These are phyloP conservation scores for Sebastolobus altivelis DNA, from an alignment of 2,797 vertebrate species.

Conservation along the genomic window DNA sequence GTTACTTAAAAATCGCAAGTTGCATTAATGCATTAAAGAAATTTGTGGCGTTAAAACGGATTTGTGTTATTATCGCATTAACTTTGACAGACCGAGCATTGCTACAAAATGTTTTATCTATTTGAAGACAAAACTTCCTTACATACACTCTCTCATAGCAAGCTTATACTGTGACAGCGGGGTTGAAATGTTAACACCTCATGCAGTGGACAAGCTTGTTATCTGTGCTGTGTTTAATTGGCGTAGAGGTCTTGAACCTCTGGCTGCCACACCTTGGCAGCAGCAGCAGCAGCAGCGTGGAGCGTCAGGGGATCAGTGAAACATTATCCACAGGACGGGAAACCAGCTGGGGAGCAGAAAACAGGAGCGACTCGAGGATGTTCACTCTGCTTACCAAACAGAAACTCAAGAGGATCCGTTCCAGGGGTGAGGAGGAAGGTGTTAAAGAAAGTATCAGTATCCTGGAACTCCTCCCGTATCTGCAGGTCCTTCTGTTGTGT, in stretches of 20 bases:
- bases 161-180: background rate
- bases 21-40: no score
- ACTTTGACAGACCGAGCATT: no score
- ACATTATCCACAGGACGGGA: slow-evolving; percentile 67
- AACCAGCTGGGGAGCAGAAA: slow-evolving; percentile 72
- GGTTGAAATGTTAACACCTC: slow-evolving; percentile 21
- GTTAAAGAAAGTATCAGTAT: slow-evolving; percentile 70
- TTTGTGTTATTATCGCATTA: no score
- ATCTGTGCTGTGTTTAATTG: slow-evolving; percentile 47
- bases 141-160: background rate
- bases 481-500: slow-evolving; percentile 47
- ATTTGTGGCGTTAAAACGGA: no score
- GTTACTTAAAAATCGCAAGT: no score
- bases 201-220: slow-evolving; percentile 24
- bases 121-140: background rate
- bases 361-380: slow-evolving; percentile 67
- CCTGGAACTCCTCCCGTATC: slow-evolving; percentile 59
- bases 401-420: slow-evolving; percentile 69
- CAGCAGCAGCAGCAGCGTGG: slow-evolving; percentile 45
- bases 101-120: background rate
- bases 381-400: slow-evolving; percentile 79
- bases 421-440: slow-evolving; percentile 68
- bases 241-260: slow-evolving; percentile 53
- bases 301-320: slow-evolving; percentile 58
- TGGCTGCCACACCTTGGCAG: slow-evolving; percentile 56